Percentiles rank a stretch among this genome's conserved stretches.
Evolutionary conservation across 1,140 invertebrate genomes (phyloP).

Genomic region (Drosophila ananassae): DNA sequence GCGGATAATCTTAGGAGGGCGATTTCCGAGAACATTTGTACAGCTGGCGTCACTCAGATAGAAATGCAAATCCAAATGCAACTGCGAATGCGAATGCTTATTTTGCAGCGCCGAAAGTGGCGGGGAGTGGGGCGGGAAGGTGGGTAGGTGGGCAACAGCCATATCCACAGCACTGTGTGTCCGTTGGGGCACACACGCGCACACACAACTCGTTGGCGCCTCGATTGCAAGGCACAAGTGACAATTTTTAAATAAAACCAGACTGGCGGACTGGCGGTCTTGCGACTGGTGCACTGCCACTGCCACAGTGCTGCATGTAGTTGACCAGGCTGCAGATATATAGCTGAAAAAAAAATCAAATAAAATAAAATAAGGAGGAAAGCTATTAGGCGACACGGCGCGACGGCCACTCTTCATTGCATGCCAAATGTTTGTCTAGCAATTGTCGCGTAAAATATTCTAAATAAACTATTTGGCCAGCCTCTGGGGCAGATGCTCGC

Average conservation of each 20-base stretch:
- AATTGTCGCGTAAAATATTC: conserved; percentile 36
- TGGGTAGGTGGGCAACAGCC: background rate
- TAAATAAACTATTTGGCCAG: conserved; percentile 11
- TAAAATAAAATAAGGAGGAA: conserved; percentile 18
- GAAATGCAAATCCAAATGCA: conserved; percentile 33
- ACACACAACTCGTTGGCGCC: conserved; percentile 57
- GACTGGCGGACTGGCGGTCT: conserved; percentile 6
- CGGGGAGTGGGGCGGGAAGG: background rate
- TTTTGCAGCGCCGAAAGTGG: conserved; percentile 30
- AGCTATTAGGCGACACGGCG: conserved; percentile 40
- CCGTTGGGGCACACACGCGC: background rate
- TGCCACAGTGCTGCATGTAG: conserved; percentile 7
- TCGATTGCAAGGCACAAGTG: conserved; percentile 49
- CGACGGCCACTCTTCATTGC: conserved; percentile 30
- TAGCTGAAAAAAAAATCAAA: conserved; percentile 15
- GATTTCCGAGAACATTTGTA: conserved; percentile 27
- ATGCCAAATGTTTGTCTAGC: conserved; percentile 43
- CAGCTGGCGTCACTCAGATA: conserved; percentile 57
- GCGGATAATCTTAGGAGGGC: conserved; percentile 4
- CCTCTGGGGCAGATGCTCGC: background rate
- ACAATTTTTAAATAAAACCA: conserved; percentile 69
- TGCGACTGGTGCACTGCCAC: conserved; percentile 8
- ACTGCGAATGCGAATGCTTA: conserved; percentile 21
- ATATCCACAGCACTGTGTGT: conserved; percentile 1
- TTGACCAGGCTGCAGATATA: conserved; percentile 25